Percentiles rank a stretch among this genome's conserved stretches.
Evolutionary conservation across 2,113 vertebrate species (phyloP).

Genomic region (Limnothrissa miodon): DNA sequence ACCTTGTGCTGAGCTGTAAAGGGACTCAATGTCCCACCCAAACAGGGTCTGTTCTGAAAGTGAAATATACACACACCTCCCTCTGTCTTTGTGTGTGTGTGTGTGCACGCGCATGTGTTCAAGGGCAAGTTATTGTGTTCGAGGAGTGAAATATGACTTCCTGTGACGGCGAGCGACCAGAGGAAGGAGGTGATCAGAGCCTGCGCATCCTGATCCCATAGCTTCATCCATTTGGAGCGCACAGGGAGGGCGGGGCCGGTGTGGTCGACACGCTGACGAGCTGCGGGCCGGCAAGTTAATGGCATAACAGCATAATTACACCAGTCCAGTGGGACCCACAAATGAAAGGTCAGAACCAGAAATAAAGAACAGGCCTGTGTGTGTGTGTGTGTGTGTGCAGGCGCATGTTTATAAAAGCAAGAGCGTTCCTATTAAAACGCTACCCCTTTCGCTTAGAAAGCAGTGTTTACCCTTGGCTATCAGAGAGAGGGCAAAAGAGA

Average conservation of each 20-base stretch:
- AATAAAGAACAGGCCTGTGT: neutral
- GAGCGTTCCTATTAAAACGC: neutral
- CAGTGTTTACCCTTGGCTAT: too few species aligned
- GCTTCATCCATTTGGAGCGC: neutral
- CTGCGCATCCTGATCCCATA: neutral
- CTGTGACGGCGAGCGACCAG: neutral
- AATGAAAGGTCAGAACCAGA: constrained; percentile 40
- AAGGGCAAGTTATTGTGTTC: neutral
- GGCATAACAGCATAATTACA: constrained; percentile 44
- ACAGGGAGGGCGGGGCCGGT: neutral
- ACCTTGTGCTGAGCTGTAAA: neutral
- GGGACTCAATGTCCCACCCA: neutral
- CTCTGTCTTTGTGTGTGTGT: neutral
- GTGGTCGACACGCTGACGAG: constrained; percentile 12
- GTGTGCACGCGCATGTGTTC: neutral
- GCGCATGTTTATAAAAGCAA: neutral
- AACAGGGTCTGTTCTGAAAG: neutral
- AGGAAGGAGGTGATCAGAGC: neutral
- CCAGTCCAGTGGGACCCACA: constrained; percentile 21
- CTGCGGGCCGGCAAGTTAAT: constrained; percentile 35
- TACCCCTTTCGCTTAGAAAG: too few species aligned
- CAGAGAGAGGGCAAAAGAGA: neutral
- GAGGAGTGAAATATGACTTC: constrained; percentile 3
- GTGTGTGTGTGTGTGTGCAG: constrained; percentile 2
- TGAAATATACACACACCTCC: neutral